Conservation (phyloP, 53 echinoderm and acorn worm species). For the Patiria pectinifera region DNA sequence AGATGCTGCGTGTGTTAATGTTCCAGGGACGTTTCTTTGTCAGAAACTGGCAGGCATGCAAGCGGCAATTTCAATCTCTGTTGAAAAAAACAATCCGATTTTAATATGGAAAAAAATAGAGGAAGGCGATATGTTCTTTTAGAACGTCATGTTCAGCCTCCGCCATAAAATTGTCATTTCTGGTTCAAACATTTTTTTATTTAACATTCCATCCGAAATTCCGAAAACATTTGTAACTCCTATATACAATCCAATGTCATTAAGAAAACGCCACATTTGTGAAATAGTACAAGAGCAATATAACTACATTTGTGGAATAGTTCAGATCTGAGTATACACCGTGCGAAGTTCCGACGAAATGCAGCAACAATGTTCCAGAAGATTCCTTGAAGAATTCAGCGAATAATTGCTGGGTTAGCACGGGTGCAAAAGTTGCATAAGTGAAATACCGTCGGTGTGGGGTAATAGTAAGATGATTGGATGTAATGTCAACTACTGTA, state of each 20-base stretch:
- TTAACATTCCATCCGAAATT: background rate
- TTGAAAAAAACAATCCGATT: no score
- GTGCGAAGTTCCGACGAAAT: constrained; percentile 6
- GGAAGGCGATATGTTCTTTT: no score
- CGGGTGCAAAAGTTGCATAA: constrained; percentile 17
- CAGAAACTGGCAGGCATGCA: no score
- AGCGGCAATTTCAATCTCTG: no score
- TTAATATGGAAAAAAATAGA: no score
- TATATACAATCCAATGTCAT: background rate
- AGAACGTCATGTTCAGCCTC: background rate
- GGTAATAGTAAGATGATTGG: background rate
- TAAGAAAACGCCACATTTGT: constrained; percentile 9
- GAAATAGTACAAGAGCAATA: background rate
- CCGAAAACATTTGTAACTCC: background rate
- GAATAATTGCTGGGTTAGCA: constrained; percentile 18
- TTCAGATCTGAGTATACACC: constrained; percentile 25
- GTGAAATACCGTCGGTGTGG: constrained; percentile 36
- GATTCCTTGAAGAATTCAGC: constrained; percentile 48
- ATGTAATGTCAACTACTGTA: background rate
- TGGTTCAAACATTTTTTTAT: background rate
- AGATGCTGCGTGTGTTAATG: no score
- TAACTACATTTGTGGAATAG: constrained; percentile 41
- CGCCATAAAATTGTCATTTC: background rate
- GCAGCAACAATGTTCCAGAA: constrained; percentile 57
- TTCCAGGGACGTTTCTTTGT: no score